phyloP scores from a whole-genome alignment of 2,797 vertebrate species.

The Melopsittacus undulatus region DNA sequence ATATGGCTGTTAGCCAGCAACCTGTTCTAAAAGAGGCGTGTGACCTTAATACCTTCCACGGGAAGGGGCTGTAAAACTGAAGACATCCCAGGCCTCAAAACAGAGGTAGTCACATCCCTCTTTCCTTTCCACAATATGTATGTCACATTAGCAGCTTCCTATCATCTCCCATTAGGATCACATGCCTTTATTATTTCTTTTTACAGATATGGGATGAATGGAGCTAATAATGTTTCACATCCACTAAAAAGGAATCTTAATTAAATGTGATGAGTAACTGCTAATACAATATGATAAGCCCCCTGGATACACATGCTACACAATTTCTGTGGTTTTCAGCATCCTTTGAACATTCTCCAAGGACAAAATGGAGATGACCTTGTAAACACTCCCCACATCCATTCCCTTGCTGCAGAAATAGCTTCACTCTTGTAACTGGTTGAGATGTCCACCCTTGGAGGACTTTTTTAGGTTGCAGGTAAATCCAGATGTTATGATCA shows the following conservation, averaged over 20 bases:
- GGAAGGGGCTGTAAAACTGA: background rate
- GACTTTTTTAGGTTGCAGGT: background rate
- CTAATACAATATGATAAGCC: conserved; percentile 47
- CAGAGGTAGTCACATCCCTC: background rate
- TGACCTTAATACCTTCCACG: background rate
- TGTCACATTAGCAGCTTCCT: conserved; percentile 10
- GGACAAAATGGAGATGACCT: background rate
- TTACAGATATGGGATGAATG: background rate
- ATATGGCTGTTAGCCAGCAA: background rate
- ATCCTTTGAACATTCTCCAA: background rate
- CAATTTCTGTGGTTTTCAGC: background rate
- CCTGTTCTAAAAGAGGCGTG: background rate
- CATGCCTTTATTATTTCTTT: conserved; percentile 1
- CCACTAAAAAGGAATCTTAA: conserved; percentile 41
- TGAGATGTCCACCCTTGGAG: background rate
- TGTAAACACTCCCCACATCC: background rate
- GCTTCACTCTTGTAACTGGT: background rate
- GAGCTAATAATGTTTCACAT: conserved; percentile 19
- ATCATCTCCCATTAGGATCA: conserved; percentile 29
- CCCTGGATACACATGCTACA: background rate
- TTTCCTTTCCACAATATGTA: background rate
- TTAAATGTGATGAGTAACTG: conserved; percentile 54
- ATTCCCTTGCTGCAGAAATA: background rate
- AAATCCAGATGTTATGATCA: background rate
- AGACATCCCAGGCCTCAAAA: background rate